Conservation (phyloP, 2,113 vertebrate species). For the Orthonyx spaldingii region DNA sequence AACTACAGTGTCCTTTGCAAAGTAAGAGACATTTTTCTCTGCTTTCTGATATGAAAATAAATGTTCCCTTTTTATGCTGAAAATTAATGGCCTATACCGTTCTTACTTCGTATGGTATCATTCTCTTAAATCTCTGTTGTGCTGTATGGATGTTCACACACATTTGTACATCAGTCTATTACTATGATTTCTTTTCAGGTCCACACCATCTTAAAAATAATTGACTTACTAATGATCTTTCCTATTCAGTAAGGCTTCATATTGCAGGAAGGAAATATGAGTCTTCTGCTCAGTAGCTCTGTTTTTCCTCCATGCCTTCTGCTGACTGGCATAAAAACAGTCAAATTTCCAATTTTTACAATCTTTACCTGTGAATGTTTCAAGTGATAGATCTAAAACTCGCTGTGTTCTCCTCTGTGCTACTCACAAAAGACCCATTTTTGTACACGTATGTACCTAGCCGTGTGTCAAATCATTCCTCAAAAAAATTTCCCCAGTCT, state of each 20-base stretch:
- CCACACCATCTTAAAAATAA: neutral
- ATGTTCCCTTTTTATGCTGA: neutral
- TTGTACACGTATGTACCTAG: neutral
- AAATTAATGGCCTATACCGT: neutral
- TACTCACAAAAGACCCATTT: neutral
- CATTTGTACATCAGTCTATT: neutral
- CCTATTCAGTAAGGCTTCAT: neutral
- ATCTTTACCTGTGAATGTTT: neutral
- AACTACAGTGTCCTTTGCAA: neutral
- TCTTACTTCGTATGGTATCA: neutral
- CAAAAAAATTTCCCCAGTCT: neutral
- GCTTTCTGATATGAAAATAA: neutral
- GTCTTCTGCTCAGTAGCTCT: neutral
- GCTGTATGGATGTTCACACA: neutral
- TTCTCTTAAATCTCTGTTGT: neutral
- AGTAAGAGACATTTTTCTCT: neutral
- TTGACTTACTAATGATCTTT: neutral
- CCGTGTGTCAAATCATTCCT: fast-evolving
- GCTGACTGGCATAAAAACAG: neutral
- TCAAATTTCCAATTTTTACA: neutral
- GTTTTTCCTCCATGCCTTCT: neutral
- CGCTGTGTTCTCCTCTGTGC: neutral
- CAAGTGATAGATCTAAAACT: neutral
- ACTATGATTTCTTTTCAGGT: neutral
- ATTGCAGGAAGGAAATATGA: neutral